These are phyloP conservation scores for Holacanthus passer DNA, from an alignment of 2,113 vertebrate species.

Conservation along the genomic window DNA sequence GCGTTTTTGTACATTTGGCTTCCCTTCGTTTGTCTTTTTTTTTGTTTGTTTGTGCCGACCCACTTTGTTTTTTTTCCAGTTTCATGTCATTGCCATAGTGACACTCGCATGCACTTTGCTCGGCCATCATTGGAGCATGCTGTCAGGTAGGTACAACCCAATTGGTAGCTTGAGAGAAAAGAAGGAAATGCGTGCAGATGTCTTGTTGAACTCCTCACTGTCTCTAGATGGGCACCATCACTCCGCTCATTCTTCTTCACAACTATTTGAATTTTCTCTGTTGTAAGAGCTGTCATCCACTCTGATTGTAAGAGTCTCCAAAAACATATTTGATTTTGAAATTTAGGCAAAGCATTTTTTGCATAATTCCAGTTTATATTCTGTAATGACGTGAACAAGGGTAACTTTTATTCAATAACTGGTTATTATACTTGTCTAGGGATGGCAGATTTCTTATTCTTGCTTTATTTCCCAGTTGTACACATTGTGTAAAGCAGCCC, in stretches of 20 bases:
- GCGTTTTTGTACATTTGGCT: conserved; percentile 68
- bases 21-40: conserved; percentile 47
- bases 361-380: conserved; percentile 9
- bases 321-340: conserved; percentile 2
- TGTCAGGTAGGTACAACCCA: conserved; percentile 82
- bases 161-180: conserved; percentile 52
- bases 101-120: conserved; percentile 86
- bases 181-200: conserved; percentile 20
- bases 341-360: not conserved
- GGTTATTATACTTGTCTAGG: not conserved
- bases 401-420: conserved; percentile 6
- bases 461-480: not conserved
- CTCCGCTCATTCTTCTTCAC: conserved; percentile 40
- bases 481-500: not conserved
- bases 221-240: conserved; percentile 33
- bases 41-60: conserved; percentile 79
- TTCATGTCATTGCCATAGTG: conserved; percentile 86
- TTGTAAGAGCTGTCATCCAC: conserved; percentile 7
- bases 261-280: conserved; percentile 29
- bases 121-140: conserved; percentile 81
- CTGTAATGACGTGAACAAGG: not conserved
- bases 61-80: conserved; percentile 85
- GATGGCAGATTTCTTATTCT: not conserved
- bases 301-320: conserved; percentile 8
- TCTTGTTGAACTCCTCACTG: conserved; percentile 30